Percentiles rank a stretch among this genome's conserved stretches.
These are phyloP conservation scores for Rana temporaria DNA, from an alignment of 2,113 vertebrate genomes.

Conservation along the genomic window DNA sequence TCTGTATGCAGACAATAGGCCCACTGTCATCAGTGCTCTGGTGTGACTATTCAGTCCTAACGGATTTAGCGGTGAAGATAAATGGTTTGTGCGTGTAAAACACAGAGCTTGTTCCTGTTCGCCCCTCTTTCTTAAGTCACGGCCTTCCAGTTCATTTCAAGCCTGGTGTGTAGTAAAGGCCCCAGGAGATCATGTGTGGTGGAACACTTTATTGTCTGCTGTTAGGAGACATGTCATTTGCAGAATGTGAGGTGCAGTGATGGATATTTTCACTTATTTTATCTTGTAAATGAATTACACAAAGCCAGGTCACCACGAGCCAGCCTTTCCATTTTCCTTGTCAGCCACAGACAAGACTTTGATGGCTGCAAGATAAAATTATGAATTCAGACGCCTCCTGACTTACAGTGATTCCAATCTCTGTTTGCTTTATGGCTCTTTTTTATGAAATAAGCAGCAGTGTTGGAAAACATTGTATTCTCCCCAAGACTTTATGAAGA, in stretches of 20 bases:
- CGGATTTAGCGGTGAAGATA: too few relatives aligned
- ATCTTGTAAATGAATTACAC: slow-evolving; percentile 79
- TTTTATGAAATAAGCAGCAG: slow-evolving; percentile 42
- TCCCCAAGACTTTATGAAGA: slow-evolving; percentile 66
- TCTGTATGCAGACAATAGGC: too few relatives aligned
- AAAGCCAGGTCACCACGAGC: slow-evolving; percentile 60
- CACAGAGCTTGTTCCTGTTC: neutral
- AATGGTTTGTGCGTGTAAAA: too few relatives aligned
- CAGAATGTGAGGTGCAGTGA: slow-evolving; percentile 67
- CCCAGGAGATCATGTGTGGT: neutral
- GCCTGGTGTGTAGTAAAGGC: neutral
- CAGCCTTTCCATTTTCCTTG: slow-evolving; percentile 32
- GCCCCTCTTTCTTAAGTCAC: neutral
- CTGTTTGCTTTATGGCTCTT: slow-evolving; percentile 50
- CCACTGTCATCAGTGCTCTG: neutral
- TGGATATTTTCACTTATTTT: slow-evolving; percentile 79
- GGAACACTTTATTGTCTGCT: neutral
- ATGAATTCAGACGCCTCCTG: slow-evolving; percentile 66
- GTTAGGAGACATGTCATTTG: slow-evolving; percentile 62
- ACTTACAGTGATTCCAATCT: slow-evolving; percentile 65
- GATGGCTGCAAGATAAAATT: slow-evolving; percentile 59
- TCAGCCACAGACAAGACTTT: slow-evolving; percentile 52
- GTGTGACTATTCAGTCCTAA: too few relatives aligned
- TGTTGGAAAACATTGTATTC: slow-evolving; percentile 63
- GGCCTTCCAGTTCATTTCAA: slow-evolving; percentile 12